A percentile compares a stretch with the other conserved stretches of the same genome.
Conservation (phyloP, 1,140 invertebrate genomes). For the Probaryconus sp. region DNA sequence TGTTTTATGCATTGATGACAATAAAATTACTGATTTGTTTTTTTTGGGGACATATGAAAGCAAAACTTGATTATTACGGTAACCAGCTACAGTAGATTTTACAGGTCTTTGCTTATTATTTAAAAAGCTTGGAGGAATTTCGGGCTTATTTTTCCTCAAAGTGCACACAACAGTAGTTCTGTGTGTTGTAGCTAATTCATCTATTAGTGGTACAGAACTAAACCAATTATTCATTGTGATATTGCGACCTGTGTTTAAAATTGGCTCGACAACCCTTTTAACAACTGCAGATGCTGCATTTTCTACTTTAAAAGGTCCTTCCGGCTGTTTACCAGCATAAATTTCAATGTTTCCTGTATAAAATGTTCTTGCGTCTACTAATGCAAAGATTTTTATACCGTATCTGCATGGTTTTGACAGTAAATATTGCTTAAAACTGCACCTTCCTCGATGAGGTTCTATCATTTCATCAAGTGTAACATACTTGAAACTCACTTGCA, state of each 20-base stretch:
- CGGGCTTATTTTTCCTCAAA: conserved; percentile 64
- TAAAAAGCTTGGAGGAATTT: too few relatives aligned
- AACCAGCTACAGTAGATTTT: too few relatives aligned
- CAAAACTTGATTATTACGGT: too few relatives aligned
- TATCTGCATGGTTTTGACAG: conserved; percentile 70
- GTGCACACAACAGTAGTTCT: conserved; percentile 70
- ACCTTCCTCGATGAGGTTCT: conserved; percentile 67
- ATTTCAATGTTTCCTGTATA: conserved; percentile 69
- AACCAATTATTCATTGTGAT: conserved; percentile 74
- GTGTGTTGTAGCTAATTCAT: conserved; percentile 64
- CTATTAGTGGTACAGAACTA: conserved; percentile 63
- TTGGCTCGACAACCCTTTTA: conserved; percentile 64
- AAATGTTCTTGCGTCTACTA: conserved; percentile 60
- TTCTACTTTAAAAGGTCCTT: conserved; percentile 60
- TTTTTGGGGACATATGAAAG: too few relatives aligned
- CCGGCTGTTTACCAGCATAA: conserved; percentile 67
- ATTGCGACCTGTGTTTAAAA: conserved; percentile 68
- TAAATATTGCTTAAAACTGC: conserved; percentile 71
- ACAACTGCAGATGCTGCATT: conserved; percentile 67
- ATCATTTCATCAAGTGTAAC: conserved; percentile 74
- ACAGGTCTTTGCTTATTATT: too few relatives aligned
- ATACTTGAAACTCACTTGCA: too few relatives aligned
- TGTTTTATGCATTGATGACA: conserved; percentile 66
- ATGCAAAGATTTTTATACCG: conserved; percentile 65
- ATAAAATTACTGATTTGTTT: too few relatives aligned